Evolutionary conservation across 2,888 invertebrate species (phyloP).

Genomic region (Drosophila kokeensis): DNA sequence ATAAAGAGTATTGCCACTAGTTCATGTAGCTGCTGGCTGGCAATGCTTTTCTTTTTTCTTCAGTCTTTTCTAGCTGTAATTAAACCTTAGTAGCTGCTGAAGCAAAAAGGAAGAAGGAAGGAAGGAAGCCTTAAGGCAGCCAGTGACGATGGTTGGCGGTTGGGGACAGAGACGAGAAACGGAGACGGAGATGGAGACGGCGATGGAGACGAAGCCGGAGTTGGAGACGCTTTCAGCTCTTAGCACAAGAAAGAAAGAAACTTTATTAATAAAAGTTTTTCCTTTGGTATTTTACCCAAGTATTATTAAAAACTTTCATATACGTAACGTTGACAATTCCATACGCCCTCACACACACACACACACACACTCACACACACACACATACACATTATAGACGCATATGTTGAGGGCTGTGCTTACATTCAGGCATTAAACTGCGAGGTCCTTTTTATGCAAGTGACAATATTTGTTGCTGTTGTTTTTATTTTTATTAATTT

Average conservation of each 20-base stretch:
- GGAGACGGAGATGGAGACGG: conserved; percentile 7
- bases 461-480: conserved; percentile 69
- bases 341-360: conserved; percentile 33
- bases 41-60: background rate
- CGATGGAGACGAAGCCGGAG: conserved; percentile 13
- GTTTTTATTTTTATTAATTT: conserved; percentile 49
- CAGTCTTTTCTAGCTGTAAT: conserved; percentile 58
- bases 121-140: conserved; percentile 60
- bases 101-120: conserved; percentile 29
- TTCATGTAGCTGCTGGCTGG: conserved; percentile 36
- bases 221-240: conserved; percentile 30
- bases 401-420: conserved; percentile 75
- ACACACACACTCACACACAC: conserved; percentile 15
- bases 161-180: conserved; percentile 7
- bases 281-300: conserved; percentile 77
- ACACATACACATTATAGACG: conserved; percentile 23
- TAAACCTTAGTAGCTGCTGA: conserved; percentile 66
- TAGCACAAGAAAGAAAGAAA: conserved; percentile 69
- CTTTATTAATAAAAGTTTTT: conserved; percentile 81
- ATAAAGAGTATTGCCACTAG: conserved; percentile 41
- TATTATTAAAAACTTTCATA: conserved; percentile 80
- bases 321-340: conserved; percentile 69
- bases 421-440: conserved; percentile 72
- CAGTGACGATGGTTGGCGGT: conserved; percentile 11
- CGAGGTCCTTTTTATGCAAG: conserved; percentile 68